phyloP scores from a whole-genome alignment of 2,113 vertebrate species.

The Colistium nudipinnis region DNA sequence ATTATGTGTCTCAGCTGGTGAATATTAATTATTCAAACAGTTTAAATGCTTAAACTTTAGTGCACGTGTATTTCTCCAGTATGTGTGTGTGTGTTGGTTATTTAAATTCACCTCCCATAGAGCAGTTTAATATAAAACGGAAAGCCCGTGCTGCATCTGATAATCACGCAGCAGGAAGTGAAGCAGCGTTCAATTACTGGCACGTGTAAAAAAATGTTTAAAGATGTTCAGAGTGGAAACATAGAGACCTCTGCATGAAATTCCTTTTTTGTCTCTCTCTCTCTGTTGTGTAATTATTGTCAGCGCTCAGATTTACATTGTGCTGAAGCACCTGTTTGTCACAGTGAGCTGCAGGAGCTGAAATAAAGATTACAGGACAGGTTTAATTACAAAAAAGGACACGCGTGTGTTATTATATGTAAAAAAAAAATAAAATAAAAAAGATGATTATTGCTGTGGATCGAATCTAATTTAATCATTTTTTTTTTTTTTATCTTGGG shows the following conservation, averaged over 20 bases:
- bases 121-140: slow-evolving; percentile 10
- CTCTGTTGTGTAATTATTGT: slow-evolving; percentile 26
- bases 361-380: slow-evolving; percentile 27
- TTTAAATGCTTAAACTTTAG: too few relatives aligned
- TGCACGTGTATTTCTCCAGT: too few relatives aligned
- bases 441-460: too few relatives aligned
- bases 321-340: slow-evolving; percentile 25
- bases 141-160: background rate
- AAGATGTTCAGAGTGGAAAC: slow-evolving; percentile 25
- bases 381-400: slow-evolving; percentile 17
- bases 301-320: slow-evolving; percentile 21
- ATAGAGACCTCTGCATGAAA: slow-evolving; percentile 26
- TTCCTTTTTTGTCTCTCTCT: background rate
- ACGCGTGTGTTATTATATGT: too few relatives aligned
- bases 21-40: too few relatives aligned
- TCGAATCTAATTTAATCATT: too few relatives aligned
- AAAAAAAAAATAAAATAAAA: too few relatives aligned
- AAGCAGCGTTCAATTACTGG: slow-evolving; percentile 33
- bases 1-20: too few relatives aligned
- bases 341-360: slow-evolving; percentile 6
- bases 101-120: too few relatives aligned
- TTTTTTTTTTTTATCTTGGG: too few relatives aligned
- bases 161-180: slow-evolving; percentile 20
- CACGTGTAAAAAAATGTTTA: slow-evolving; percentile 28
- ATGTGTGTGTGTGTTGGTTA: too few relatives aligned